A percentile compares a stretch with the other conserved stretches of the same genome.
These are phyloP conservation scores for Uropsilus gracilis DNA, from an alignment of 2,113 vertebrate genomes.

Conservation along the genomic window DNA sequence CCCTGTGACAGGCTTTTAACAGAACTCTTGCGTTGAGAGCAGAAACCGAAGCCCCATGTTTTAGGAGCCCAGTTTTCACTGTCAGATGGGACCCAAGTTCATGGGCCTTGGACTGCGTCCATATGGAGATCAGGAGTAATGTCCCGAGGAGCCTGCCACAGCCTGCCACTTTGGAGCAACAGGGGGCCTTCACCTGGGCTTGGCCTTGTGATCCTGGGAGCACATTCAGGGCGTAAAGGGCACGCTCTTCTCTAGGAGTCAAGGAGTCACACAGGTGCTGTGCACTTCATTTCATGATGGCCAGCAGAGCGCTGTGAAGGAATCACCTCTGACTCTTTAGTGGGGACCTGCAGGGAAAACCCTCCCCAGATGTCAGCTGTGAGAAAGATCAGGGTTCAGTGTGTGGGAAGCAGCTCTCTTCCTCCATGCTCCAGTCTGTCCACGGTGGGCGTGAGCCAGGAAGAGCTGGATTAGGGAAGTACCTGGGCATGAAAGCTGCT, in stretches of 20 bases:
- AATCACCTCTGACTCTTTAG: neutral
- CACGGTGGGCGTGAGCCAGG: rapidly evolving
- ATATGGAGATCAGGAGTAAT: neutral
- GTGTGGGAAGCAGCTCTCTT: neutral
- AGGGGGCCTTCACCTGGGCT: neutral
- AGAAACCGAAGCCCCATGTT: neutral
- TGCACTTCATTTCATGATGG: neutral
- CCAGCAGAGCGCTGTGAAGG: neutral
- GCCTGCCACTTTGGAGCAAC: too few relatives aligned
- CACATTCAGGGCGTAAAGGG: neutral
- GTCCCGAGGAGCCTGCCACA: neutral
- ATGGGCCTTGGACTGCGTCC: neutral
- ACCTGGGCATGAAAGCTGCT: neutral
- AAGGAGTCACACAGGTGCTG: neutral
- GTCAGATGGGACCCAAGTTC: neutral
- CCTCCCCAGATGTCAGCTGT: neutral
- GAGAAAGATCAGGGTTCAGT: neutral
- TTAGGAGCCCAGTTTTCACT: neutral
- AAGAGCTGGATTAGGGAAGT: neutral
- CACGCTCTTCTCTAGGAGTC: neutral
- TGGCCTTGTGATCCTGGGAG: neutral
- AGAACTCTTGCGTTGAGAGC: neutral
- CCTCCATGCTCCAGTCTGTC: neutral
- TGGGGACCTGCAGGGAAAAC: neutral
- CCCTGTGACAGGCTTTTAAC: neutral